Evolutionary conservation across 2,888 invertebrate species (phyloP), one percentile per base, ranked within the genome.

Genomic region (Rhagonycha lutea): DNA sequence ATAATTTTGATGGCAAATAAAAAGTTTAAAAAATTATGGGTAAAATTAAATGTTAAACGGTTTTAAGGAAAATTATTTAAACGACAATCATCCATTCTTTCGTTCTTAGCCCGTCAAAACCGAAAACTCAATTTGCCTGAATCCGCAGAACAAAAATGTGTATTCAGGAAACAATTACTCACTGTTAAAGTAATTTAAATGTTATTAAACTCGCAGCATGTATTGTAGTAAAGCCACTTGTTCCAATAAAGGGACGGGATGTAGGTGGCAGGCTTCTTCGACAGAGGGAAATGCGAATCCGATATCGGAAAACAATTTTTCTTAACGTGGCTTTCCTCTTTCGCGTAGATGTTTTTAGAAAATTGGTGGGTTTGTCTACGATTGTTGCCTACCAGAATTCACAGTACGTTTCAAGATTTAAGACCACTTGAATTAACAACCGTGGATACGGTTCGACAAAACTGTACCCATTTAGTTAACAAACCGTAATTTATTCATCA

Each of bases 301-400:
- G 87, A 89, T 89, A 89, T 89, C 86, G 89, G 88, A 89, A 89
- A 89, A 88, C 88, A 88, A 89, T 89, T 88, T 88, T 87, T 89
- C 87, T 86, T 83, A 82, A 81, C 80, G 80, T 76, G 83, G 82
- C 82, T 83, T 82, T 82, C 80, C 82, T 77, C 73, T 77, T 78
- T 80, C 78, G 77, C 72, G 78, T 74, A 70, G 75, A 74, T 79
- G 79, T 79, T 81, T 79, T 77, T 77, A 70, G 75, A 73, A 80
- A 80, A 81, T 81, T 80, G 81, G 77, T 77, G 77, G 81, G 79
- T 80, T 81, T 78, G 79, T 78, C 78, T 75, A 73, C 81, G 76
- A 78, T 78, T 79, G 78, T 78, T 78, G 73, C 78, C 79, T 79
- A 77, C 79, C 76, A 70, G 69, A 79, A 78, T 79, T 79, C 75